Evolutionary conservation across 1,140 invertebrate genomes (phyloP).

Genomic region (Saccostrea cuccullata): DNA sequence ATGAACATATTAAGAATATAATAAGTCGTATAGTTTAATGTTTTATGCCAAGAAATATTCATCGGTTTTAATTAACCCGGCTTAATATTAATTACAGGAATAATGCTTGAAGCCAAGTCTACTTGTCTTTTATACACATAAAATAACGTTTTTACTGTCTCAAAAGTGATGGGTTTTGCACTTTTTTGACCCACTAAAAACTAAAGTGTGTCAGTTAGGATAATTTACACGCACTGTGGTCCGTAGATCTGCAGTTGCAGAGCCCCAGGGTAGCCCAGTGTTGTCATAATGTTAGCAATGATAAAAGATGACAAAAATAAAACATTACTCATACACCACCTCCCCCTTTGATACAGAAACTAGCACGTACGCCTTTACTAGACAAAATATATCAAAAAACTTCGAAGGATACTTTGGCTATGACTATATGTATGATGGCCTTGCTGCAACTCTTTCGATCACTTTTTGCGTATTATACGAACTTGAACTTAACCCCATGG

Average conservation of each 20-base stretch:
- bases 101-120: constrained; percentile 2
- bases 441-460: neutral
- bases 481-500: neutral
- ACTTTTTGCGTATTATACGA: neutral
- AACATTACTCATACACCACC: neutral
- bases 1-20: neutral
- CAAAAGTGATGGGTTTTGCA: constrained; percentile 16
- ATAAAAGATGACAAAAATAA: constrained; percentile 29
- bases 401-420: neutral
- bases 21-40: neutral
- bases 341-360: neutral
- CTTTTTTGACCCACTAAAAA: constrained; percentile 3
- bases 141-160: constrained; percentile 23
- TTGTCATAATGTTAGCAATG: constrained; percentile 4
- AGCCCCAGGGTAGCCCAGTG: neutral
- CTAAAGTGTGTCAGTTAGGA: constrained; percentile 15
- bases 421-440: neutral
- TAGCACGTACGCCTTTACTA: neutral
- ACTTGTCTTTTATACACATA: neutral
- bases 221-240: neutral
- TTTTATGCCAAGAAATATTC: constrained; percentile 6
- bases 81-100: constrained; percentile 6
- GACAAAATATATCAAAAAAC: neutral
- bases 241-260: constrained; percentile 14
- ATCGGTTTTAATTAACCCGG: neutral